Conservation (phyloP, 2,888 invertebrate species). For the Crocallis elinguaria region DNA sequence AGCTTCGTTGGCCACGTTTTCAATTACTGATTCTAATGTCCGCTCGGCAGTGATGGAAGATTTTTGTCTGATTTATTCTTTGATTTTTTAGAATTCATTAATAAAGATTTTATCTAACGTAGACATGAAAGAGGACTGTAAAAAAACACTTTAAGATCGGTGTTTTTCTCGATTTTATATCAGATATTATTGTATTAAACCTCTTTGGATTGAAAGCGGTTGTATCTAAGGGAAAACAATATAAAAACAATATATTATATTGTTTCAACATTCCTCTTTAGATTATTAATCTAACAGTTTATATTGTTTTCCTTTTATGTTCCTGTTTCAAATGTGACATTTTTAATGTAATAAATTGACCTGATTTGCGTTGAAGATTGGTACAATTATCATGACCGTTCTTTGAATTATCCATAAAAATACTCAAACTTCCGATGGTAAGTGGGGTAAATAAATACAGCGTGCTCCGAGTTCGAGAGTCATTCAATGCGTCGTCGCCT, state of each 20-base stretch:
- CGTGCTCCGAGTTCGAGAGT: conserved; percentile 50
- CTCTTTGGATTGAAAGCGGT: too few relatives aligned
- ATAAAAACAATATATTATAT: too few relatives aligned
- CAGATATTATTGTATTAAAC: too few relatives aligned
- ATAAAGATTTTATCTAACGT: conserved; percentile 1
- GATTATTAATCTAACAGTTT: too few relatives aligned
- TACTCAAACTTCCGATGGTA: conserved; percentile 39
- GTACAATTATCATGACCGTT: too few relatives aligned
- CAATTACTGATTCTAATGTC: conserved; percentile 35
- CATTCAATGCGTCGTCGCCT: conserved; percentile 59
- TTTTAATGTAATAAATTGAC: too few relatives aligned
- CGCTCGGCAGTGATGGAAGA: conserved; percentile 10
- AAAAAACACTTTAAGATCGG: neutral
- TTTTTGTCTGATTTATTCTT: conserved; percentile 20
- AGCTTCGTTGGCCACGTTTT: conserved; percentile 44
- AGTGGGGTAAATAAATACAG: conserved; percentile 52
- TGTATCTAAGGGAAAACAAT: too few relatives aligned
- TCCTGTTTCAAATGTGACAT: too few relatives aligned
- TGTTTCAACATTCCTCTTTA: too few relatives aligned
- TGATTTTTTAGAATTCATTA: conserved; percentile 12
- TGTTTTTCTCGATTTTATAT: neutral
- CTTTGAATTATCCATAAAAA: too few relatives aligned
- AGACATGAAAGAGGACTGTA: neutral
- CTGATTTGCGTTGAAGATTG: too few relatives aligned
- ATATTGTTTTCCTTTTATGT: too few relatives aligned